phyloP scores from a whole-genome alignment of 2,888 invertebrate genomes.

The Napeogenes sylphis region DNA sequence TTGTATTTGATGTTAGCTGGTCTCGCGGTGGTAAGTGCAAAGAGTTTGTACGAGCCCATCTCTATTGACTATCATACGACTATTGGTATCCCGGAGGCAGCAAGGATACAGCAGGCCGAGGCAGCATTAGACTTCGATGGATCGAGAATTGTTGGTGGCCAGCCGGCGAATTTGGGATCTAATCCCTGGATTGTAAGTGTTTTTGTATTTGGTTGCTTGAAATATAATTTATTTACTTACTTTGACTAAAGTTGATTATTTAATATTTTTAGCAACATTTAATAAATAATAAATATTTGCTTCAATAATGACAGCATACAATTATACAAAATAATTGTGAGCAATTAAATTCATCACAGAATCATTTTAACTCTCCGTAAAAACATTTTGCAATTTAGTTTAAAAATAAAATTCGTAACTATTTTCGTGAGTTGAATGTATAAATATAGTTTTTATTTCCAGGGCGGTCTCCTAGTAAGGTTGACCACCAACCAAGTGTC shows the following conservation, averaged over 20 bases:
- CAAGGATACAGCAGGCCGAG: conserved; percentile 37
- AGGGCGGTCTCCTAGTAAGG: conserved; percentile 42
- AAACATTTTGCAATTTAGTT: no score
- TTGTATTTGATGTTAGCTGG: neutral
- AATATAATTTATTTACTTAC: neutral
- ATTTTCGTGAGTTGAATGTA: neutral
- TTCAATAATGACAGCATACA: no score
- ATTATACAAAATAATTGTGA: no score
- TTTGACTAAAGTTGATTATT: no score
- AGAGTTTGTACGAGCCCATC: conserved; percentile 29
- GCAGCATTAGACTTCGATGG: conserved; percentile 35
- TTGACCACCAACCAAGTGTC: conserved; percentile 36
- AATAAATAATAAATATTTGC: no score
- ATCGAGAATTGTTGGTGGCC: conserved; percentile 43
- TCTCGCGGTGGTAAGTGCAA: neutral
- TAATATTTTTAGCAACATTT: no score
- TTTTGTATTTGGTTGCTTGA: neutral
- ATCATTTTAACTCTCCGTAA: no score
- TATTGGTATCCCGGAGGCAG: conserved; percentile 42
- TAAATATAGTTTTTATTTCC: neutral
- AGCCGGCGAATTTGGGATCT: conserved; percentile 29
- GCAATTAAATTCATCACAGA: no score
- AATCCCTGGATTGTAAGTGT: conserved; percentile 37
- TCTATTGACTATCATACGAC: conserved; percentile 40
- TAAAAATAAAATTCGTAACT: no score